Conservation (phyloP, 2,888 invertebrate genomes). For the Callimorpha dominula region DNA sequence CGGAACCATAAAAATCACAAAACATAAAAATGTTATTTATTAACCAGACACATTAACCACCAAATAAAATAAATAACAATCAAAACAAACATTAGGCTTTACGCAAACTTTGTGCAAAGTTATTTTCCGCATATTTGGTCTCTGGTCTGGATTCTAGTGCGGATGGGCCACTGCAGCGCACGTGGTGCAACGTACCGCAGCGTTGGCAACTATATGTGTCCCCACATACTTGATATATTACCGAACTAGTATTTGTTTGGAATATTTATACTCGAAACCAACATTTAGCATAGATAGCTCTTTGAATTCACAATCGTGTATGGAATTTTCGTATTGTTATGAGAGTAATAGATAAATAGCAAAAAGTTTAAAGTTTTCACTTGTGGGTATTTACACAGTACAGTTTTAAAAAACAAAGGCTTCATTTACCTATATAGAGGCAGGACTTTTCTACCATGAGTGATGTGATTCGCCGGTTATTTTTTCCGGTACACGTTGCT, state of each 20-base stretch:
- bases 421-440: no score
- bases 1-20: no score
- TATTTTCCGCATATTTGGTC: slow-evolving; percentile 6
- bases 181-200: slow-evolving; percentile 29
- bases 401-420: no score
- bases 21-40: no score
- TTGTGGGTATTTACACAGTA: no score
- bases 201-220: slow-evolving; percentile 32
- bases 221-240: slow-evolving; percentile 20
- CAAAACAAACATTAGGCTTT: slow-evolving; percentile 2
- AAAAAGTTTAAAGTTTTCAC: no score
- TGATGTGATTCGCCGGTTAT: no score
- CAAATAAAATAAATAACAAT: background rate
- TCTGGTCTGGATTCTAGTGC: slow-evolving; percentile 17
- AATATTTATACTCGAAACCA: background rate
- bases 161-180: slow-evolving; percentile 18
- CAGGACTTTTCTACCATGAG: no score
- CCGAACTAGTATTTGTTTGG: slow-evolving; percentile 7
- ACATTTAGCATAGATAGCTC: background rate
- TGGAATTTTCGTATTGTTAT: background rate
- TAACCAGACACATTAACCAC: background rate
- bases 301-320: background rate
- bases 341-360: no score
- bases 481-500: no score
- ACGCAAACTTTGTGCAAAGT: slow-evolving; percentile 4